phyloP scores from a whole-genome alignment of 1,140 invertebrate genomes.

The Melanaphis sacchari region DNA sequence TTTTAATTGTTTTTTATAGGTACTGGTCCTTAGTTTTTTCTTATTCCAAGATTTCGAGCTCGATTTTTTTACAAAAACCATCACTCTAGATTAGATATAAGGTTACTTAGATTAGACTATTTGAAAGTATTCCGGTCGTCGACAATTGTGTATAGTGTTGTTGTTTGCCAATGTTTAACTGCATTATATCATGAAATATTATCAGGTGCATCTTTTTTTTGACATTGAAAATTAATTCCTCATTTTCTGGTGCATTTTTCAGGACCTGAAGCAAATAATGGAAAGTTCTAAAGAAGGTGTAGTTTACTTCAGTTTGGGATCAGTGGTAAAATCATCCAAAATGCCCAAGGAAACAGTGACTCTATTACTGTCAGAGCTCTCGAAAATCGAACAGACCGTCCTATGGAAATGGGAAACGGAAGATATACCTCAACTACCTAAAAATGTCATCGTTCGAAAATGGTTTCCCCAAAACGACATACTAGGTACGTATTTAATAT shows the following conservation, averaged over 20 bases:
- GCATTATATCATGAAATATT: not conserved
- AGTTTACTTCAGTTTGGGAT: conserved; percentile 64
- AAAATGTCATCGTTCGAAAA: conserved; percentile 69
- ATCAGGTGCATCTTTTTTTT: not conserved
- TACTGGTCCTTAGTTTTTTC: too few species aligned
- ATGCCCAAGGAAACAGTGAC: conserved; percentile 61
- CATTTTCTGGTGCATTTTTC: not conserved
- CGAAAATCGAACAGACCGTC: conserved; percentile 65
- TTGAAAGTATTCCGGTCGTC: too few species aligned
- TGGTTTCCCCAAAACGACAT: conserved; percentile 74
- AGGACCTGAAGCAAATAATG: conserved; percentile 41
- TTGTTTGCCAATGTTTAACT: not conserved
- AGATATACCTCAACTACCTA: conserved; percentile 63
- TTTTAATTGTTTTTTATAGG: not conserved
- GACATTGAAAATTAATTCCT: not conserved
- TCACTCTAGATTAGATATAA: too few species aligned
- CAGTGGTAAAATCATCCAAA: conserved; percentile 60
- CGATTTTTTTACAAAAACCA: too few species aligned
- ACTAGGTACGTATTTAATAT: conserved; percentile 66
- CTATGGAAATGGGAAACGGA: conserved; percentile 71
- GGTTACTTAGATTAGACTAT: too few species aligned
- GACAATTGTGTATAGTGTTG: not conserved
- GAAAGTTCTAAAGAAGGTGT: conserved; percentile 61
- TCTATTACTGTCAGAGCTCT: conserved; percentile 62
- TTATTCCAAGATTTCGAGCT: too few species aligned